Evolutionary conservation across 30 jellyfish, hydroid and myxozoan genomes (phyloP).

Genomic region (Aurelia coerulea): DNA sequence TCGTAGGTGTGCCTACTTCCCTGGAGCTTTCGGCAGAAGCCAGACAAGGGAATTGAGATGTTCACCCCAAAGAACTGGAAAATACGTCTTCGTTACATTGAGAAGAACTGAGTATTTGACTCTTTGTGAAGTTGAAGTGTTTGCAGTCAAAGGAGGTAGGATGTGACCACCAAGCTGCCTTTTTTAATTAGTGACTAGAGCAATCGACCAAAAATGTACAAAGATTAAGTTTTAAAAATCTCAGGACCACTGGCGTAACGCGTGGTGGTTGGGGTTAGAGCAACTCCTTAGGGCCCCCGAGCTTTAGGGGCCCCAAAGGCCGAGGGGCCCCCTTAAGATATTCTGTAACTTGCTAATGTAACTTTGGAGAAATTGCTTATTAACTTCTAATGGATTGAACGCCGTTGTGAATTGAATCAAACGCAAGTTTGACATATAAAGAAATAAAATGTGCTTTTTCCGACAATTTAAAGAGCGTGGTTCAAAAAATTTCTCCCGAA

Average conservation of each 20-base stretch:
- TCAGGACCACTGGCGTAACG: not conserved
- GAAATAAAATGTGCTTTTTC: too few relatives aligned
- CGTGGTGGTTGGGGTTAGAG: too few relatives aligned
- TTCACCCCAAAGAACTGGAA: slow-evolving; percentile 37
- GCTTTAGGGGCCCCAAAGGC: too few relatives aligned
- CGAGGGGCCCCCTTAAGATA: too few relatives aligned
- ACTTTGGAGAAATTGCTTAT: too few relatives aligned
- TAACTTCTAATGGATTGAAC: too few relatives aligned
- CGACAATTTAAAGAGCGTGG: too few relatives aligned
- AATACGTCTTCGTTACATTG: slow-evolving; percentile 50
- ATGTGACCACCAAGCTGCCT: not conserved
- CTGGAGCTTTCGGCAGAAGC: slow-evolving; percentile 59
- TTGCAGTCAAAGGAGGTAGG: slow-evolving; percentile 50
- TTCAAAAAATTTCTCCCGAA: too few relatives aligned
- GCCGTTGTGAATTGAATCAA: too few relatives aligned
- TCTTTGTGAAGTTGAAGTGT: slow-evolving; percentile 69
- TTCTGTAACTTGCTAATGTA: too few relatives aligned
- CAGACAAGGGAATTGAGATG: slow-evolving; percentile 48
- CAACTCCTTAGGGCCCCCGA: too few relatives aligned
- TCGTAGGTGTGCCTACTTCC: slow-evolving; percentile 41
- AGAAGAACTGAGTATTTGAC: slow-evolving; percentile 43
- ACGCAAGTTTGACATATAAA: not conserved
- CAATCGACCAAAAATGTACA: not conserved
- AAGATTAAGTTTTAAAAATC: too few relatives aligned
- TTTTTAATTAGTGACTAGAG: not conserved